Percentiles rank a stretch among this genome's conserved stretches.
Conservation (phyloP, 35 echinoderm and acorn worm genomes). For the Apostichopus parvimensis region DNA sequence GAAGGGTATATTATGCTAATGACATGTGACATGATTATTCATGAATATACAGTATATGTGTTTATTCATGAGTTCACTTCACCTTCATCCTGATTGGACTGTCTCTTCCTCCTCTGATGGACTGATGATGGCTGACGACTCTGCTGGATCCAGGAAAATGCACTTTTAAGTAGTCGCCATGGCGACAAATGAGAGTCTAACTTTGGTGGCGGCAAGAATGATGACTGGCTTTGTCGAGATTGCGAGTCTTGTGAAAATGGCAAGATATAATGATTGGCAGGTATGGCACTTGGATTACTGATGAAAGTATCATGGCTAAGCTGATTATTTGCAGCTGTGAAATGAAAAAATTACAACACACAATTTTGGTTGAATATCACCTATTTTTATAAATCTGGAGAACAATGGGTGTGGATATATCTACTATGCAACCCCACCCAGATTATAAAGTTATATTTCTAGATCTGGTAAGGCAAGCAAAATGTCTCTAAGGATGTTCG, state of each 20-base stretch:
- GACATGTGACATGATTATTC: no score
- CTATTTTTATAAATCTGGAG: no score
- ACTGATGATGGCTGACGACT: not conserved
- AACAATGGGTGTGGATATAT: no score
- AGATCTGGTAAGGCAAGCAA: no score
- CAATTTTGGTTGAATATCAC: not conserved
- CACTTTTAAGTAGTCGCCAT: not conserved
- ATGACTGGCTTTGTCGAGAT: conserved; percentile 1
- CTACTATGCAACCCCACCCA: no score
- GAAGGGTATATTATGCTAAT: no score
- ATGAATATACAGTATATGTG: no score
- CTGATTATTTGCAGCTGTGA: not conserved
- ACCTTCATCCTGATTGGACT: not conserved
- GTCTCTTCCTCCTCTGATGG: not conserved
- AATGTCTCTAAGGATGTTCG: no score
- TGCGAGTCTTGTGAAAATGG: not conserved
- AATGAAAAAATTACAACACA: not conserved
- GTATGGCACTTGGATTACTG: not conserved
- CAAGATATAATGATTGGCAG: not conserved
- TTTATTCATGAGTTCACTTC: not conserved
- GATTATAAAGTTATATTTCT: no score
- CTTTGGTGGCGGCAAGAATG: not conserved
- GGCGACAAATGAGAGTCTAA: not conserved
- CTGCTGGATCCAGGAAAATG: not conserved
- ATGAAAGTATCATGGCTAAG: not conserved